phyloP scores from a whole-genome alignment of 1,140 invertebrate species.

The Eufriesea mexicana region DNA sequence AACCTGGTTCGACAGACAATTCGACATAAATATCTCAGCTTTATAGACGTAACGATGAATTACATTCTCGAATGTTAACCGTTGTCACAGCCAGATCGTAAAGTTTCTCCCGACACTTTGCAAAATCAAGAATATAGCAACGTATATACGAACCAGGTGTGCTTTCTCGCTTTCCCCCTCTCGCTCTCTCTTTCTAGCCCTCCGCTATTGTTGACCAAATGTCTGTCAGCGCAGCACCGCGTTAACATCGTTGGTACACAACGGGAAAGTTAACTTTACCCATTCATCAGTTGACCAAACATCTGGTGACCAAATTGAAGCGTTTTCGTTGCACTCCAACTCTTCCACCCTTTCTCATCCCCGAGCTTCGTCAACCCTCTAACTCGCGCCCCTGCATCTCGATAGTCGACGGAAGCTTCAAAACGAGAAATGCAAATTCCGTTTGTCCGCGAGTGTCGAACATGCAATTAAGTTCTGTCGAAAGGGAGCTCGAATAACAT shows the following conservation, averaged over 20 bases:
- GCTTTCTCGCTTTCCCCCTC: neutral
- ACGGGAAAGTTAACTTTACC: slow-evolving; percentile 26
- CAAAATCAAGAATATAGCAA: slow-evolving; percentile 4
- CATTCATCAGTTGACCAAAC: slow-evolving; percentile 36
- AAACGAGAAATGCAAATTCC: slow-evolving; percentile 6
- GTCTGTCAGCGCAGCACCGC: neutral
- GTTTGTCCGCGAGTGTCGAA: neutral
- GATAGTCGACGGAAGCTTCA: neutral
- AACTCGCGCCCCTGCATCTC: too few relatives aligned
- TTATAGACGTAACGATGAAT: neutral
- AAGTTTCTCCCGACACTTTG: neutral
- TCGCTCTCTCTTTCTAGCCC: neutral
- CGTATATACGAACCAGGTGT: neutral
- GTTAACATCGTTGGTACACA: slow-evolving; percentile 2
- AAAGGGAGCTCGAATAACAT: neutral
- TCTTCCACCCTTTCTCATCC: neutral
- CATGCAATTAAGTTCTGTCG: neutral
- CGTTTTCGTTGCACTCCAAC: neutral
- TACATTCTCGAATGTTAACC: neutral
- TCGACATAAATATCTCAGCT: too few relatives aligned
- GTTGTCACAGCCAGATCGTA: too few relatives aligned
- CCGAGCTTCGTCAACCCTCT: neutral
- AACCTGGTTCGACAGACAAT: slow-evolving; percentile 1
- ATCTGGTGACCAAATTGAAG: slow-evolving; percentile 22
- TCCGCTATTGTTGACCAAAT: slow-evolving; percentile 6